These are phyloP conservation scores for Phengaris alcon DNA, from an alignment of 2,888 invertebrate genomes.

Conservation along the genomic window DNA sequence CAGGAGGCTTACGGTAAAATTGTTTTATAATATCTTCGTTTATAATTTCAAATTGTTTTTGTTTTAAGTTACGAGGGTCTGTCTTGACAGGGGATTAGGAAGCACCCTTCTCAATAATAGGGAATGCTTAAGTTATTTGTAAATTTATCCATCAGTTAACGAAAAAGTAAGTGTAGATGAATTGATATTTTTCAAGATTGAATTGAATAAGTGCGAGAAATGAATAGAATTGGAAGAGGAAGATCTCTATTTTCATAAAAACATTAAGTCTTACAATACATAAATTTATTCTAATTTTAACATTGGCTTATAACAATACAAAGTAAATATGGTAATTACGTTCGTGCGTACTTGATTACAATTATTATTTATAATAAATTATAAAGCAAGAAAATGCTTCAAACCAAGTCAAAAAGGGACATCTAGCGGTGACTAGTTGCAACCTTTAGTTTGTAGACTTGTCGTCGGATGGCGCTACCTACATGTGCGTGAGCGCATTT, in stretches of 20 bases:
- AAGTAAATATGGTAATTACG: no score
- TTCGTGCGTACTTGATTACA: not conserved
- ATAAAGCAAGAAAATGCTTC: not conserved
- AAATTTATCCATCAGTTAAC: constrained; percentile 1
- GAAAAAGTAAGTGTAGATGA: not conserved
- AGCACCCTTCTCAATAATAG: constrained; percentile 45
- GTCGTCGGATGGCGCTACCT: constrained; percentile 54
- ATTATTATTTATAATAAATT: not conserved
- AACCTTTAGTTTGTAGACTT: constrained; percentile 36
- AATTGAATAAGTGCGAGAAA: no score
- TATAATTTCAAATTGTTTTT: constrained; percentile 68
- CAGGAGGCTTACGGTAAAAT: constrained; percentile 67
- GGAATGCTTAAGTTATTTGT: constrained; percentile 7
- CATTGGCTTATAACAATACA: no score
- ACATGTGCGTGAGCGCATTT: constrained; percentile 53
- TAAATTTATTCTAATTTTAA: no score
- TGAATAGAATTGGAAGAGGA: no score
- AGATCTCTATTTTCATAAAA: no score
- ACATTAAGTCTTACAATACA: no score
- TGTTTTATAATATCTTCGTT: constrained; percentile 66
- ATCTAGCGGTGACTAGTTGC: constrained; percentile 53
- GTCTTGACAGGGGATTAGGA: constrained; percentile 53
- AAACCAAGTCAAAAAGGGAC: constrained; percentile 36
- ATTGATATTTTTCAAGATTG: no score
- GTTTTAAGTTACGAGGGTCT: constrained; percentile 59